Base-by-base conservation (phyloP, 37 sponge, comb jelly and placozoan genomes). In the Haliclona indistincta region DNA sequence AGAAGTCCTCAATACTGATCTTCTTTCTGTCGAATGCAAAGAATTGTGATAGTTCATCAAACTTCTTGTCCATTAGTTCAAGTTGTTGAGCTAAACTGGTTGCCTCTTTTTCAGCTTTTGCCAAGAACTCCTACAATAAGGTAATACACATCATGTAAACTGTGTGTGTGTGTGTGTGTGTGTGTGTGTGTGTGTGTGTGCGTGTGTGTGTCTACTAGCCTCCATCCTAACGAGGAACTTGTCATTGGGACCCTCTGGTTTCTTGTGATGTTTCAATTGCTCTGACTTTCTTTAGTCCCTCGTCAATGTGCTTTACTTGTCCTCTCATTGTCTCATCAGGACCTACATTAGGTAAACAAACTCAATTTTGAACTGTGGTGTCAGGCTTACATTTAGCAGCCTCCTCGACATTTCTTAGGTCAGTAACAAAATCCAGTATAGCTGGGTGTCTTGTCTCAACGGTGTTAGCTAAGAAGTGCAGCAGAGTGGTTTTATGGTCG, bases 401-500 rank as follows among this genome's bases (percentile, higher is more conserved):
- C 40, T 66, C 82, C 70, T 91, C 95, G 29, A 90, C 73, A 63
- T 87, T 85, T 62, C 88, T 62, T 23, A 94, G 64, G 25, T 94
- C 95, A 23, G 51, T 43, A 20, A 39, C 44, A 70, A 98, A 95
- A 68, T 89, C 81, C 17, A 93, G 10, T 34, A 95, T 36, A 23
- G 95, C 93, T 0, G 99, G 93, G 63, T 87, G 75, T 43, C 63
- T 84, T 13, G 35, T 35, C 56, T 98, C 96, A 20, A 93, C 54
- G 1, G 70, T 80, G 52, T 88, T 81, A 58, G 94, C 94, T 23
- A 98, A 29, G 82, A 98, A 98, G 67, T 98, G 96, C 6, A 98
- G 71, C 67, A 98, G 75, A 36, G 96, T 98, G 33, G 88, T 92
- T 70, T 82, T 86, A 85, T 95, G 89, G 73, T 98, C 96, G 23